Conservation (phyloP, 2,797 vertebrate species). For the Neomorphus geoffroyi region DNA sequence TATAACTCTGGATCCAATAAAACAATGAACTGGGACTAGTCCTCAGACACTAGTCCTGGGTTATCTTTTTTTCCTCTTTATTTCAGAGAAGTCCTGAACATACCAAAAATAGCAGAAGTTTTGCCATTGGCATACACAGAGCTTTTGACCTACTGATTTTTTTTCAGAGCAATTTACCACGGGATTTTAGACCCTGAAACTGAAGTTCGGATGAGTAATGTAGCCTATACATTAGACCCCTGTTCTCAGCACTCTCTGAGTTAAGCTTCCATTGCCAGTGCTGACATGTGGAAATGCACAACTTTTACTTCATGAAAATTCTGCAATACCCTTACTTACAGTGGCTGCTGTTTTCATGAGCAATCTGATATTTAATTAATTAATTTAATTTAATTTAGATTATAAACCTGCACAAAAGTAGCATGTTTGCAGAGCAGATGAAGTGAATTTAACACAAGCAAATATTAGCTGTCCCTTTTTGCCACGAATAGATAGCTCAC, state of each 20-base stretch:
- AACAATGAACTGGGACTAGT: background rate
- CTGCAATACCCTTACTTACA: background rate
- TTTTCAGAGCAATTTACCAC: background rate
- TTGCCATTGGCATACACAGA: background rate
- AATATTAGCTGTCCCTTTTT: slow-evolving; percentile 7
- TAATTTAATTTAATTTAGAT: too few species aligned
- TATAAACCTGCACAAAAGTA: background rate
- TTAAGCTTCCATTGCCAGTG: background rate
- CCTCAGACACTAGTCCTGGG: background rate
- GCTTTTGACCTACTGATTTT: slow-evolving; percentile 2
- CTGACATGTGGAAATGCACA: background rate
- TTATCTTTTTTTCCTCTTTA: background rate
- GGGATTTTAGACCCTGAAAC: background rate
- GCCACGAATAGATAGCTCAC: background rate
- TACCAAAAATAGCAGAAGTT: background rate
- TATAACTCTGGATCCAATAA: background rate
- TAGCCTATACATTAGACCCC: background rate
- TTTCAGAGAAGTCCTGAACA: background rate
- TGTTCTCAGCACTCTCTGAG: background rate
- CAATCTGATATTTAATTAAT: background rate
- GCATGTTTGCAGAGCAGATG: background rate
- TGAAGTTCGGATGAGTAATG: background rate
- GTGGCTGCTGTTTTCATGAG: background rate
- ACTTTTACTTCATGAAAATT: background rate
- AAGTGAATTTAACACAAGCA: background rate